Percentiles rank a stretch among this genome's conserved stretches.
Evolutionary conservation across 1,140 invertebrate species (phyloP).

Genomic region (Drosophila bocki): DNA sequence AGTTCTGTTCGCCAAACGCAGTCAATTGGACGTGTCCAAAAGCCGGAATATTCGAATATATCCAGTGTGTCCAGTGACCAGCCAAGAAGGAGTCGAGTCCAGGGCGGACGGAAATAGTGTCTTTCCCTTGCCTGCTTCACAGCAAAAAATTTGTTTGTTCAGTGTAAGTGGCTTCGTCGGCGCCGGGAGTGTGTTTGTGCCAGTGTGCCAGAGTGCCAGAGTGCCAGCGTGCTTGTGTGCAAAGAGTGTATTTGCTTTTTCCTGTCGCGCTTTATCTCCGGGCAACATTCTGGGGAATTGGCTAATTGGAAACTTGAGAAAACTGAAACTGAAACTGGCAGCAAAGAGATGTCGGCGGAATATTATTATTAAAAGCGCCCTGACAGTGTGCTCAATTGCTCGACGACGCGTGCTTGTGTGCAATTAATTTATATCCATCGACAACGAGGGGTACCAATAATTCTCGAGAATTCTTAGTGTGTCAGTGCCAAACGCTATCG

Average conservation of each 20-base stretch:
- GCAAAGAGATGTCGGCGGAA: constrained; percentile 14
- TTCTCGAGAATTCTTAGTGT: constrained; percentile 39
- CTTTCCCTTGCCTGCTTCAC: background rate
- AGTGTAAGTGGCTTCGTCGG: constrained; percentile 31
- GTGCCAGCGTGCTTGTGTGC: background rate
- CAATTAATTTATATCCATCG: constrained; percentile 44
- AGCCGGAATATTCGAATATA: background rate
- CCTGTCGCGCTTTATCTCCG: background rate
- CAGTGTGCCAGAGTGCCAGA: background rate
- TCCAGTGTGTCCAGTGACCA: background rate
- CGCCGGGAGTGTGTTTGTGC: constrained; percentile 16
- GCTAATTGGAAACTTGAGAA: constrained; percentile 34
- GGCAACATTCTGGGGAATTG: constrained; percentile 20
- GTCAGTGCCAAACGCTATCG: constrained; percentile 48
- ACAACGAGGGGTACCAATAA: constrained; percentile 9
- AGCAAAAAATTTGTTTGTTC: constrained; percentile 28
- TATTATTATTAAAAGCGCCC: constrained; percentile 11
- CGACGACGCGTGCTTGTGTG: constrained; percentile 36
- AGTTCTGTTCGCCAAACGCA: constrained; percentile 74
- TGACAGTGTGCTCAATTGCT: constrained; percentile 28
- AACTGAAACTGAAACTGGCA: background rate
- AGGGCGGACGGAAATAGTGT: constrained; percentile 27
- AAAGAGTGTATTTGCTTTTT: constrained; percentile 4
- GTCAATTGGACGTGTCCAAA: constrained; percentile 63
- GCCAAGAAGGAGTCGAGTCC: constrained; percentile 1